phyloP scores from a whole-genome alignment of 1,140 invertebrate genomes.

The Zaprionus davidi region DNA sequence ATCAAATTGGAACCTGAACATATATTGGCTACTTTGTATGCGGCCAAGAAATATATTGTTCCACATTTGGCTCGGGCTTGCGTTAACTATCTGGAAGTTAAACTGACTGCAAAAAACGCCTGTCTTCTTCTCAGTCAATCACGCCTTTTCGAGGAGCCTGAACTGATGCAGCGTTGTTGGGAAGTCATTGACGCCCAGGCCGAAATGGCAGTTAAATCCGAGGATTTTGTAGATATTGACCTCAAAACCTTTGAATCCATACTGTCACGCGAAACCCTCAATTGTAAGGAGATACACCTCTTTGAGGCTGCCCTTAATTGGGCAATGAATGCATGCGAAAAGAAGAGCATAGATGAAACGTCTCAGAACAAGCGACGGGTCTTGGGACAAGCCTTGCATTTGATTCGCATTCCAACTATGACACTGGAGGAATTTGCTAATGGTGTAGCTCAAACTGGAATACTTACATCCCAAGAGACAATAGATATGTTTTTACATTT shows the following conservation, averaged over 20 bases:
- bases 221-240: slow-evolving; percentile 96
- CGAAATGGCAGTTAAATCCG: slow-evolving; percentile 96
- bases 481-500: slow-evolving; percentile 96
- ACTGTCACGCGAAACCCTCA: slow-evolving; percentile 93
- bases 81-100: slow-evolving; percentile 96
- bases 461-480: slow-evolving; percentile 94
- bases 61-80: slow-evolving; percentile 95
- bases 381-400: slow-evolving; percentile 91
- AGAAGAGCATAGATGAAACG: slow-evolving; percentile 91
- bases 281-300: slow-evolving; percentile 95
- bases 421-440: slow-evolving; percentile 95
- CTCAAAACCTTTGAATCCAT: slow-evolving; percentile 94
- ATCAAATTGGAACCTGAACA: slow-evolving; percentile 96
- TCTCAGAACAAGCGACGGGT: slow-evolving; percentile 89
- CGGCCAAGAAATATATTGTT: slow-evolving; percentile 97
- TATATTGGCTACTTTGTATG: slow-evolving; percentile 94
- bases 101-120: slow-evolving; percentile 95
- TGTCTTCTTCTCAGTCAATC: slow-evolving; percentile 96
- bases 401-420: slow-evolving; percentile 96
- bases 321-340: slow-evolving; percentile 93
- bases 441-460: slow-evolving; percentile 93
- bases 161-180: slow-evolving; percentile 97
- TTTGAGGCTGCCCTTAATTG: slow-evolving; percentile 95
- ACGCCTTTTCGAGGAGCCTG: slow-evolving; percentile 95
- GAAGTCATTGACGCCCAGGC: slow-evolving; percentile 97